phyloP scores from a whole-genome alignment of 1,140 invertebrate genomes.

The Zaprionus africanus region DNA sequence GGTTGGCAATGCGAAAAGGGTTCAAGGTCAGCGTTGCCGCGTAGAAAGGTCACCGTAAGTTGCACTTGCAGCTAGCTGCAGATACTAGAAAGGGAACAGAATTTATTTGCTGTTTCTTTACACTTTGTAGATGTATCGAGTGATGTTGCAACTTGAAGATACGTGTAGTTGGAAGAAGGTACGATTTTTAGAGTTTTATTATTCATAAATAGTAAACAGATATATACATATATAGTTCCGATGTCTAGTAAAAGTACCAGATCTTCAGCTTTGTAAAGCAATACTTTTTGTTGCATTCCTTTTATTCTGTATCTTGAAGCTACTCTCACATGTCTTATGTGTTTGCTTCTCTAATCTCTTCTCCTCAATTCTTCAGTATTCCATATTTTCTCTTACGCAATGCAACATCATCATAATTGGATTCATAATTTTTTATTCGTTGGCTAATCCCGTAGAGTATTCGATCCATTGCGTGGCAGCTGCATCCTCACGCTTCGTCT shows the following conservation, averaged over 20 bases:
- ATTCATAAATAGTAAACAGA: too few species aligned
- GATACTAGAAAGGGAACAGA: not conserved
- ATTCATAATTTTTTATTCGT: slow-evolving; percentile 8
- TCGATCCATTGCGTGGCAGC: slow-evolving; percentile 22
- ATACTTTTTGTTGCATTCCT: too few species aligned
- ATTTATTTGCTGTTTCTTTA: not conserved
- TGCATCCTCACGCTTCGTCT: slow-evolving; percentile 10
- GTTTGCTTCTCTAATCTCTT: not conserved
- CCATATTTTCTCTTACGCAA: not conserved
- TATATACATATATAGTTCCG: too few species aligned
- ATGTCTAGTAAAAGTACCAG: too few species aligned
- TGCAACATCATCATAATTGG: not conserved
- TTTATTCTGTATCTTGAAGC: too few species aligned
- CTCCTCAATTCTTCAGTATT: not conserved
- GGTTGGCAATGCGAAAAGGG: slow-evolving; percentile 54
- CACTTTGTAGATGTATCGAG: not conserved
- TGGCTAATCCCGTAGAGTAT: slow-evolving; percentile 12
- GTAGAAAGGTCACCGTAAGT: slow-evolving; percentile 53
- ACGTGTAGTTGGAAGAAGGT: too few species aligned
- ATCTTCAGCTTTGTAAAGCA: too few species aligned
- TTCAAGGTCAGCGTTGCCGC: slow-evolving; percentile 55
- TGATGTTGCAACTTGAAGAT: too few species aligned
- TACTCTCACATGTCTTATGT: not conserved
- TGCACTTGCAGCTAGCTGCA: slow-evolving; percentile 4
- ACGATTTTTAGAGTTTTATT: too few species aligned